Percentiles rank a stretch among this genome's conserved stretches.
These are phyloP conservation scores for Bimastos eiseni DNA, from an alignment of 2,888 invertebrate genomes.

Conservation along the genomic window DNA sequence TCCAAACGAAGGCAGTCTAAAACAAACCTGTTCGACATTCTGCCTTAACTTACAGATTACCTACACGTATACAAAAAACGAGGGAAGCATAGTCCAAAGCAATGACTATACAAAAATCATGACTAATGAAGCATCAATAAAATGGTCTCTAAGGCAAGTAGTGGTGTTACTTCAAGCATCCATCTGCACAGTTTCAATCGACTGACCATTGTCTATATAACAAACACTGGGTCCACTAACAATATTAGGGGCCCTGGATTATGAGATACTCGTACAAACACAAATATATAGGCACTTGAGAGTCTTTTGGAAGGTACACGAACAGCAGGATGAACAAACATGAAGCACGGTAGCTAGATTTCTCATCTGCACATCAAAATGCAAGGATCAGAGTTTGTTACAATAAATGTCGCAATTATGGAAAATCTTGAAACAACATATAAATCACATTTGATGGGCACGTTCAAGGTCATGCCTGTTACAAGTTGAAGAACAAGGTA, in stretches of 20 bases:
- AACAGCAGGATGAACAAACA: background rate
- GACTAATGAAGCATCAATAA: background rate
- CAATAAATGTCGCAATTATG: background rate
- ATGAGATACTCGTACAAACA: background rate
- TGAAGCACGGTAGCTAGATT: background rate
- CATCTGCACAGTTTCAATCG: background rate
- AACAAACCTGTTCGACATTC: background rate
- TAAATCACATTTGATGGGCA: background rate
- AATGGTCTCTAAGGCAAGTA: slow-evolving; percentile 13
- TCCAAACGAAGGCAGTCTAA: background rate
- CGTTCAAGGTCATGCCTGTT: background rate
- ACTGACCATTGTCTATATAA: background rate
- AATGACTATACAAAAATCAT: background rate
- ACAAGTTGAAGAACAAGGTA: background rate
- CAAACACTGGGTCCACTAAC: background rate
- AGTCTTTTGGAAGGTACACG: background rate
- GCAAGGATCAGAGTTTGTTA: background rate
- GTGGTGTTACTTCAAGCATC: background rate
- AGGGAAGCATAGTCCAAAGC: background rate
- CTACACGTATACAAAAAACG: background rate
- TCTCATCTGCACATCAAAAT: background rate
- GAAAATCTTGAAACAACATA: background rate
- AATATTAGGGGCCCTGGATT: background rate
- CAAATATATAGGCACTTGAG: background rate
- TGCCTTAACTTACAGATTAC: background rate